These are phyloP conservation scores for Ennomos erosarius DNA, from an alignment of 2,888 invertebrate species.

Conservation along the genomic window DNA sequence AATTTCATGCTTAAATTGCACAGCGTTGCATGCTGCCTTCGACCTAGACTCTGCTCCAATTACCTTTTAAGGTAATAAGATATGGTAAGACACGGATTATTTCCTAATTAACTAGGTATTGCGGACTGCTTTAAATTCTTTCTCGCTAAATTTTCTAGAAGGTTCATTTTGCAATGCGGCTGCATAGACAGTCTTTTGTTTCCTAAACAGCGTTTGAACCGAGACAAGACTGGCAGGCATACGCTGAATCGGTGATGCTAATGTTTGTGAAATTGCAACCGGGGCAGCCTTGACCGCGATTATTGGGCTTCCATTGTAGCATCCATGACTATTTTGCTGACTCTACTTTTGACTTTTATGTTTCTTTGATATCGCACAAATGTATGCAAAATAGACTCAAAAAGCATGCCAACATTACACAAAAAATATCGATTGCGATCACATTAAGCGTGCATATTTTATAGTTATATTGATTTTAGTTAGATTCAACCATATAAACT, in stretches of 20 bases:
- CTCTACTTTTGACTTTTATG: constrained; percentile 9
- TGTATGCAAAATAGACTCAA: background rate
- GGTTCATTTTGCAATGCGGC: constrained; percentile 41
- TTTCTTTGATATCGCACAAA: constrained; percentile 13
- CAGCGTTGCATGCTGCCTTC: constrained; percentile 32
- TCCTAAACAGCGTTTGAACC: constrained; percentile 51
- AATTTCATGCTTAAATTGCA: constrained; percentile 30
- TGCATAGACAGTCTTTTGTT: constrained; percentile 61
- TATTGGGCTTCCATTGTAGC: constrained; percentile 45
- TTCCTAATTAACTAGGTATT: constrained; percentile 33
- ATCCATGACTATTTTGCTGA: constrained; percentile 39
- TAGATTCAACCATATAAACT: too few species aligned
- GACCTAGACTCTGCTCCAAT: constrained; percentile 39
- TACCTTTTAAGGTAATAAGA: constrained; percentile 33
- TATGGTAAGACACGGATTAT: constrained; percentile 24
- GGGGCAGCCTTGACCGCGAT: constrained; percentile 71
- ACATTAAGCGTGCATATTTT: too few species aligned
- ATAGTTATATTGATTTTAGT: too few species aligned
- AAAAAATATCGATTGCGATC: too few species aligned
- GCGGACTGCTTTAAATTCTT: constrained; percentile 20
- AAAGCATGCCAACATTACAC: too few species aligned
- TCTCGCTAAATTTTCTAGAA: background rate
- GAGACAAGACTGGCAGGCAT: constrained; percentile 47
- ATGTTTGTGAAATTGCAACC: constrained; percentile 67
- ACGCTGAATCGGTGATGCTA: constrained; percentile 67